A percentile compares a stretch with the other conserved stretches of the same genome.
Evolutionary conservation across 2,888 invertebrate genomes (phyloP).

Genomic region (Dexiosoma caninum): DNA sequence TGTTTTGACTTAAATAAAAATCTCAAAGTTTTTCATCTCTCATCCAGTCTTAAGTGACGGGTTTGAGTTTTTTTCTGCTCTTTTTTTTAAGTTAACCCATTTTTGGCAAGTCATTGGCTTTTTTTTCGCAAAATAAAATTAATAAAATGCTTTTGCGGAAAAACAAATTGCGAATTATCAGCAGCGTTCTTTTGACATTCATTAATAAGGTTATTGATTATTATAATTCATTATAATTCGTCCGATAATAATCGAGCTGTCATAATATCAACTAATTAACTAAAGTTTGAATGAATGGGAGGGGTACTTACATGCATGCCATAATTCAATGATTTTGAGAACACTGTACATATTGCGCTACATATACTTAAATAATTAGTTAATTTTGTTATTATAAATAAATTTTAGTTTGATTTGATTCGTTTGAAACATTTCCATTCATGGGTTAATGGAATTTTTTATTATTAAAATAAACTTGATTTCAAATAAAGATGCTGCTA

Average conservation of each 20-base stretch:
- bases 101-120: conserved; percentile 22
- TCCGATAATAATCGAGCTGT: neutral
- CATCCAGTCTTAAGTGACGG: conserved; percentile 38
- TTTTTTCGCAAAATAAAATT: neutral
- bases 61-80: conserved; percentile 15
- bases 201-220: neutral
- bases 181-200: neutral
- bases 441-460: conserved; percentile 55
- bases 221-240: too few species aligned
- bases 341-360: too few species aligned
- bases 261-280: too few species aligned
- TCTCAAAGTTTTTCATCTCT: conserved; percentile 47
- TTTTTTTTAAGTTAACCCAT: conserved; percentile 34
- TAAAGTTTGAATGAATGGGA: neutral
- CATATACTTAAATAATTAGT: too few species aligned
- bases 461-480: conserved; percentile 50
- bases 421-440: too few species aligned
- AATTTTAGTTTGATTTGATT: too few species aligned
- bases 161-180: conserved; percentile 2
- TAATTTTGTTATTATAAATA: too few species aligned
- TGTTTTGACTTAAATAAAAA: conserved; percentile 56
- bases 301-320: neutral
- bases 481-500: conserved; percentile 45
- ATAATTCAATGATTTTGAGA: too few species aligned
- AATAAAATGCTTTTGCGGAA: too few species aligned